Conservation (phyloP, 1,140 invertebrate species). For the Cataglyphis hispanica region DNA sequence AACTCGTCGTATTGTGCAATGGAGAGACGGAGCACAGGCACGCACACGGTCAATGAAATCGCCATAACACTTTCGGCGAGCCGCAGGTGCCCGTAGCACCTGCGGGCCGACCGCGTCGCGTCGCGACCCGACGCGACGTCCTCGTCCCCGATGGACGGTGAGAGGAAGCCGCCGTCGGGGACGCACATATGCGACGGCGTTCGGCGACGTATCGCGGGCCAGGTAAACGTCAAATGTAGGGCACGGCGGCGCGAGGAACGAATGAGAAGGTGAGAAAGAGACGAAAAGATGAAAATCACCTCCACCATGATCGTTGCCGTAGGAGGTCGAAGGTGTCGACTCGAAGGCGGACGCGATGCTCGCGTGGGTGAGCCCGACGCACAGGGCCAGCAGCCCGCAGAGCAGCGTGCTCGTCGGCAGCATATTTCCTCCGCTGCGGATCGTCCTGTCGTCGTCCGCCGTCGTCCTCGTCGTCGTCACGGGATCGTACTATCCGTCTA, state of each 20-base stretch:
- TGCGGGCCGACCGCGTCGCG: slow-evolving; percentile 33
- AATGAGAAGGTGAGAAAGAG: background rate
- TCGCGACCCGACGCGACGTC: background rate
- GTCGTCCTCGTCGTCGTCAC: slow-evolving; percentile 25
- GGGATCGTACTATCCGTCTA: background rate
- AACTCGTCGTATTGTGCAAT: slow-evolving; percentile 6
- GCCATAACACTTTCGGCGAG: slow-evolving; percentile 72
- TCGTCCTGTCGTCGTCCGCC: background rate
- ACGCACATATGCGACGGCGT: background rate
- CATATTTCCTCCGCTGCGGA: slow-evolving; percentile 73
- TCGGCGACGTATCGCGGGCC: background rate
- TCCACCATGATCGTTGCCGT: slow-evolving; percentile 84
- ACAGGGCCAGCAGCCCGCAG: slow-evolving; percentile 74
- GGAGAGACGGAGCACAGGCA: slow-evolving; percentile 10
- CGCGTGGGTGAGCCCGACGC: slow-evolving; percentile 81
- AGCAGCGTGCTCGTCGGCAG: slow-evolving; percentile 78
- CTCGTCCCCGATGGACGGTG: background rate
- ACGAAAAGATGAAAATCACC: slow-evolving; percentile 77
- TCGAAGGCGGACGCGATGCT: slow-evolving; percentile 73
- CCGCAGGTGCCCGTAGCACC: slow-evolving; percentile 75
- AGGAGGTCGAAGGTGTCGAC: slow-evolving; percentile 80
- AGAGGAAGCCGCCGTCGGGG: background rate
- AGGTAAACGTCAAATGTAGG: slow-evolving; percentile 49
- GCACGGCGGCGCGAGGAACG: slow-evolving; percentile 23
- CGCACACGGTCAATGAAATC: slow-evolving; percentile 63